These are phyloP conservation scores for Gymnothorax reevesii DNA, from an alignment of 2,797 vertebrate genomes.

Conservation along the genomic window DNA sequence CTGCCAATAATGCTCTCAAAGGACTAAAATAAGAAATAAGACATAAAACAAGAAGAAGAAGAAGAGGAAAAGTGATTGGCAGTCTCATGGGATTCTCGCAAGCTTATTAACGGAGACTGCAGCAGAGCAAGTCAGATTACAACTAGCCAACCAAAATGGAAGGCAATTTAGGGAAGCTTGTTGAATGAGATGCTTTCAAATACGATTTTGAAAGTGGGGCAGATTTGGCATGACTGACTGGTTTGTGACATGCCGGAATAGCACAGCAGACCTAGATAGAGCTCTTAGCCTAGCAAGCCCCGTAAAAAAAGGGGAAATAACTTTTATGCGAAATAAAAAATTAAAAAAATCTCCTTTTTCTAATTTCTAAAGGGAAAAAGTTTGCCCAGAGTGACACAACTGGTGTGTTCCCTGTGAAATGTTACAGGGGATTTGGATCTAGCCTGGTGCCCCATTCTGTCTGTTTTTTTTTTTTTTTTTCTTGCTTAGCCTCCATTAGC, in stretches of 20 bases:
- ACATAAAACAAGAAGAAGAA: slow-evolving; percentile 17
- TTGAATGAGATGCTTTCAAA: slow-evolving; percentile 32
- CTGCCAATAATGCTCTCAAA: too few species aligned
- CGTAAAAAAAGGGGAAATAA: background rate
- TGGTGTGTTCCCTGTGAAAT: background rate
- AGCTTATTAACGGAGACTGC: slow-evolving; percentile 33
- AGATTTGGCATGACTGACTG: slow-evolving; percentile 36
- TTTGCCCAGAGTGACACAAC: background rate
- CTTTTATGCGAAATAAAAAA: slow-evolving; percentile 18
- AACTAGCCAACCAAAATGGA: slow-evolving; percentile 28
- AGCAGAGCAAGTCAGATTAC: slow-evolving; percentile 34
- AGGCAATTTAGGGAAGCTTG: slow-evolving; percentile 31
- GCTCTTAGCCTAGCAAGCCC: background rate
- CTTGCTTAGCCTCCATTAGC: too few species aligned
- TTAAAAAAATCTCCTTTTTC: too few species aligned
- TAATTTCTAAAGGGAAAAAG: background rate
- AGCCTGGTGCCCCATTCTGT: too few species aligned
- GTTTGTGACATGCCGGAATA: slow-evolving; percentile 26
- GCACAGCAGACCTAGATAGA: slow-evolving; percentile 11
- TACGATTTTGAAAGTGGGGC: slow-evolving; percentile 36
- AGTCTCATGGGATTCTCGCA: slow-evolving; percentile 19
- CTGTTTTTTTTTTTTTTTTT: too few species aligned
- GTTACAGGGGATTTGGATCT: background rate
- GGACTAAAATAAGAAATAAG: background rate
- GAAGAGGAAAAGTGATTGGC: slow-evolving; percentile 17